Percentiles rank a stretch among this genome's conserved stretches.
phyloP scores from a whole-genome alignment of 2,888 invertebrate species.

The Laspeyria flexula region DNA sequence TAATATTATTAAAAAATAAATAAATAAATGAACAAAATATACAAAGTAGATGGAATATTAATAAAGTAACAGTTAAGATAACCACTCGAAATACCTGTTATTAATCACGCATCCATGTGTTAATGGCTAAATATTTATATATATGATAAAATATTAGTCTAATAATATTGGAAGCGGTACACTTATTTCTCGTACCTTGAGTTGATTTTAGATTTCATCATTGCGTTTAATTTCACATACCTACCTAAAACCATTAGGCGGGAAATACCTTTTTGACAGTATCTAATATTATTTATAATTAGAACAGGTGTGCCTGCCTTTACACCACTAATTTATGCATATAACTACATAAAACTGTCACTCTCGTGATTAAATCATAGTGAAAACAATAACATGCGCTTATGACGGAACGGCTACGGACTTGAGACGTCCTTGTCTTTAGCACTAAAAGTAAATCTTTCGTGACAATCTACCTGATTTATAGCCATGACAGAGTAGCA shows the following conservation, averaged over 20 bases:
- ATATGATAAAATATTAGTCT: no score
- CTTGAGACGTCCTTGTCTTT: conserved; percentile 1
- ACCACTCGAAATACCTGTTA: background rate
- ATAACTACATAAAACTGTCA: conserved; percentile 24
- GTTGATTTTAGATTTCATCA: conserved; percentile 6
- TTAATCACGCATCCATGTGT: no score
- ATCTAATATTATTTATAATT: conserved; percentile 28
- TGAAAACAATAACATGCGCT: conserved; percentile 22
- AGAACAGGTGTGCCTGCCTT: conserved; percentile 37
- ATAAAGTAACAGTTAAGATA: conserved; percentile 2
- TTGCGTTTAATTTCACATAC: conserved; percentile 17
- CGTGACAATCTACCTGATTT: conserved; percentile 5
- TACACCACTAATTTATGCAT: conserved; percentile 27
- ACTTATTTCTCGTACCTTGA: background rate
- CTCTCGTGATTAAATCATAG: conserved; percentile 13
- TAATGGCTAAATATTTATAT: no score
- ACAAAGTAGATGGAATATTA: background rate
- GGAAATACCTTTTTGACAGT: conserved; percentile 38
- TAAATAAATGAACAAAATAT: conserved; percentile 5
- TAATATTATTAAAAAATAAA: conserved; percentile 17
- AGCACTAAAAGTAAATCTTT: background rate
- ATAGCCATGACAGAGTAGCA: conserved; percentile 3
- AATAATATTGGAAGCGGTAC: background rate
- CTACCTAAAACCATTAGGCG: conserved; percentile 30
- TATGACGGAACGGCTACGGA: conserved; percentile 2